phyloP scores from a whole-genome alignment of 2,113 vertebrate genomes.

The Percopsis transmontana region DNA sequence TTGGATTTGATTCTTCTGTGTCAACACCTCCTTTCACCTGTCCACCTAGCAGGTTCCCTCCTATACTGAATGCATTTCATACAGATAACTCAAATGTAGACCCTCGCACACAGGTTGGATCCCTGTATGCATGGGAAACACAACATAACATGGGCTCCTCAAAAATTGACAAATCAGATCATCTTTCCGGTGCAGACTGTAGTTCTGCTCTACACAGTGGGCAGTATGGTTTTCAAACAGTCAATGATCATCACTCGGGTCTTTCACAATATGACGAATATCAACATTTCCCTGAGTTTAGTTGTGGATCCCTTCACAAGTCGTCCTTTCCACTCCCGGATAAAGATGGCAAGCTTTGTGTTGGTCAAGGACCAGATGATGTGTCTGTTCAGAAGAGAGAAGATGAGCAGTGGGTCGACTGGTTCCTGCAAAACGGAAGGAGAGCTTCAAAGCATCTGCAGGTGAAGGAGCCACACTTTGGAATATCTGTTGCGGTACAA shows the following conservation, averaged over 20 bases:
- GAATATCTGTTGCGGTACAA: constrained; percentile 38
- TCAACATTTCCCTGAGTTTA: not conserved
- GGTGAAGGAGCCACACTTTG: not conserved
- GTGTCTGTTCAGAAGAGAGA: constrained; percentile 33
- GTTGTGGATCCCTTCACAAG: not conserved
- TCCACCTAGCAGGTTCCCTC: constrained; percentile 3
- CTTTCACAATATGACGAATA: constrained; percentile 1
- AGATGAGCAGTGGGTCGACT: constrained; percentile 66
- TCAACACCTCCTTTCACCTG: constrained; percentile 57
- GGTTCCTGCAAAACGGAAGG: constrained; percentile 45
- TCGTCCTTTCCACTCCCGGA: not conserved
- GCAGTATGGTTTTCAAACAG: constrained; percentile 11
- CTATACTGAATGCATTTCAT: not conserved
- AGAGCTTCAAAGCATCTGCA: not conserved
- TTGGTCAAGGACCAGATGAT: constrained; percentile 19
- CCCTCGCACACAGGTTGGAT: not conserved
- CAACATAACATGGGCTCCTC: not conserved
- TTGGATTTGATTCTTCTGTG: constrained; percentile 55
- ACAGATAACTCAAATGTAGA: not conserved
- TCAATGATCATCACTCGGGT: not conserved
- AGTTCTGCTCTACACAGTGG: not conserved
- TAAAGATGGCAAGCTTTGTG: not conserved
- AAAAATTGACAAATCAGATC: constrained; percentile 18
- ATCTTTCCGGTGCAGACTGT: not conserved
- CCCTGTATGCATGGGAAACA: not conserved